Percentiles rank a stretch among this genome's conserved stretches.
phyloP scores from a whole-genome alignment of 2,113 vertebrate species.

The Gymnobelideus leadbeateri region DNA sequence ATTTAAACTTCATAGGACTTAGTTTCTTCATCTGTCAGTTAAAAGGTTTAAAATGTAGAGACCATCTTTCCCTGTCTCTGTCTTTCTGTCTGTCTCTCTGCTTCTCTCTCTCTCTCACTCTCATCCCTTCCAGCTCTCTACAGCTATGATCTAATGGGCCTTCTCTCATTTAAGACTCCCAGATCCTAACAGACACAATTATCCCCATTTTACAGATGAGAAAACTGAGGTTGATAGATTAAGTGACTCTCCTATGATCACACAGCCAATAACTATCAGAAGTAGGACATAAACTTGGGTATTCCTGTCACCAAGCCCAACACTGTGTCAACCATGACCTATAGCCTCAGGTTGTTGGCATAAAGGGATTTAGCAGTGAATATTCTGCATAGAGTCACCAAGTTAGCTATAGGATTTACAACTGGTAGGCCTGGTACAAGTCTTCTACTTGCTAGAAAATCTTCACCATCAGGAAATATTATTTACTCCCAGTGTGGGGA shows the following conservation, averaged over 20 bases:
- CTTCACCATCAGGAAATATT: background rate
- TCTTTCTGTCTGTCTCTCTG: background rate
- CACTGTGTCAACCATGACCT: background rate
- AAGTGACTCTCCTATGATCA: background rate
- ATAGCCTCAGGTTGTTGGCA: background rate
- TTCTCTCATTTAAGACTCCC: background rate
- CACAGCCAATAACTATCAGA: background rate
- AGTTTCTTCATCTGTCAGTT: background rate
- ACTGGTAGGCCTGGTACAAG: background rate
- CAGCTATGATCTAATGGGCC: background rate
- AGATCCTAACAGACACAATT: background rate
- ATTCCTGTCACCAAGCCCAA: background rate
- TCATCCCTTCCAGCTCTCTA: background rate
- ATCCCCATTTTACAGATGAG: background rate
- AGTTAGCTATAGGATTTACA: background rate
- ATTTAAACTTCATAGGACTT: background rate
- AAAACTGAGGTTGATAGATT: background rate
- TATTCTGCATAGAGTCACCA: background rate
- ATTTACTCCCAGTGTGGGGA: background rate
- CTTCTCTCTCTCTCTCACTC: background rate
- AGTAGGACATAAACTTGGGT: background rate
- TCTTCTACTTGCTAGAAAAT: constrained; percentile 9
- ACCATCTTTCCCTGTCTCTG: too few relatives aligned
- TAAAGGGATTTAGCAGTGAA: background rate
- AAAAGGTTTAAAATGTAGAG: background rate